phyloP scores from a whole-genome alignment of 2,888 invertebrate species.

The Erebia palarica region DNA sequence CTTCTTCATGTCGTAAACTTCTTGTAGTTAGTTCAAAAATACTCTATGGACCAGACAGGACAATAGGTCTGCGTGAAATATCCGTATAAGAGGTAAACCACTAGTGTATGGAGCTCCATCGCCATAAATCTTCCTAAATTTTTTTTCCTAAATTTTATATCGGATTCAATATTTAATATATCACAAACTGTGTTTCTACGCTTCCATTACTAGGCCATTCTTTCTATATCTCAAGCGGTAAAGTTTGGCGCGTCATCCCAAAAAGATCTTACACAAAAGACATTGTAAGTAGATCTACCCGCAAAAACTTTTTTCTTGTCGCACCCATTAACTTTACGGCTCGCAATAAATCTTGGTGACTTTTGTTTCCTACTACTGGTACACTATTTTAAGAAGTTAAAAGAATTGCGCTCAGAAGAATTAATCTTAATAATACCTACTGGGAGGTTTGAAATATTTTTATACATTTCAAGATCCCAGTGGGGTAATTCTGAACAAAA shows the following conservation, averaged over 20 bases:
- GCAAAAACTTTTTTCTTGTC: constrained; percentile 73
- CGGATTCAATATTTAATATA: no score
- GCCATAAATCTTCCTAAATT: no score
- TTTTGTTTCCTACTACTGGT: constrained; percentile 53
- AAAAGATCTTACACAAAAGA: constrained; percentile 28
- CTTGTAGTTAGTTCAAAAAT: no score
- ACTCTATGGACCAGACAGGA: no score
- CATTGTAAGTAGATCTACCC: constrained; percentile 38
- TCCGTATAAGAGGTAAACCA: no score
- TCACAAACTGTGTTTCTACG: background rate
- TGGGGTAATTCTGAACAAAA: no score
- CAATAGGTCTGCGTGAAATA: no score
- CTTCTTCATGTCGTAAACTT: background rate
- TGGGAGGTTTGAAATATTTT: no score
- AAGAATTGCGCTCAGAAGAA: constrained; percentile 29
- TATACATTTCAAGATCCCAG: no score
- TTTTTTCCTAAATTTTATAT: no score
- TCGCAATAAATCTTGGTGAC: constrained; percentile 64
- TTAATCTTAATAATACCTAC: background rate
- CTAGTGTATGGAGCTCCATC: background rate
- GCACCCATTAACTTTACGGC: constrained; percentile 68
- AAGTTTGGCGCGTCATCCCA: constrained; percentile 15
- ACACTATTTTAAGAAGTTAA: constrained; percentile 38
- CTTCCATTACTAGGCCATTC: background rate
- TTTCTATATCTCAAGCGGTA: background rate